Evolutionary conservation across 2,888 invertebrate genomes (phyloP).

Genomic region (Proisotoma minuta): DNA sequence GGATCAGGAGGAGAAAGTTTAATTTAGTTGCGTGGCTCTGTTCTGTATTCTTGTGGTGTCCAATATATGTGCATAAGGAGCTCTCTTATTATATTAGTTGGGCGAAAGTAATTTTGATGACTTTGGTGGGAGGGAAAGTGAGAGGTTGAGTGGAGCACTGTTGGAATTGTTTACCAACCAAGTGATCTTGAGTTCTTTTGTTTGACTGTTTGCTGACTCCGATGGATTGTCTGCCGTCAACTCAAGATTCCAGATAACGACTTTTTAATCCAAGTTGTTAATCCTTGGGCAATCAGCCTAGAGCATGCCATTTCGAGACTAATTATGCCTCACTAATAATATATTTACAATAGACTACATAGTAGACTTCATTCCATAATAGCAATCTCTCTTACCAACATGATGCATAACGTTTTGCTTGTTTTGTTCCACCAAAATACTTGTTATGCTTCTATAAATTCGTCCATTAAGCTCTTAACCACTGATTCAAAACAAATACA

Average conservation of each 20-base stretch:
- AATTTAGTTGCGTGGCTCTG: too few species aligned
- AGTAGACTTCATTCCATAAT: too few species aligned
- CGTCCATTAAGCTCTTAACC: too few species aligned
- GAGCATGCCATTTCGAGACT: slow-evolving; percentile 17
- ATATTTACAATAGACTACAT: too few species aligned
- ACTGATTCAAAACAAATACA: too few species aligned
- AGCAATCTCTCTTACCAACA: too few species aligned
- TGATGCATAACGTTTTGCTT: too few species aligned
- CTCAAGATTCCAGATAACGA: slow-evolving; percentile 20
- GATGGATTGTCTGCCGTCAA: slow-evolving; percentile 20
- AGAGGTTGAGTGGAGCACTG: not conserved
- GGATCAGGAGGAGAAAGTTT: too few species aligned
- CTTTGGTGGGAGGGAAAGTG: slow-evolving; percentile 7
- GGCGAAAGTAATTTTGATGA: slow-evolving; percentile 18
- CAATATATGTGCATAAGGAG: slow-evolving; percentile 3
- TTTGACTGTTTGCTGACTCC: slow-evolving; percentile 20
- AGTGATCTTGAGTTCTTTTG: slow-evolving; percentile 16
- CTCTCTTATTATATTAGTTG: slow-evolving; percentile 3
- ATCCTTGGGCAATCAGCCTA: slow-evolving; percentile 14
- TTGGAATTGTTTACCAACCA: not conserved
- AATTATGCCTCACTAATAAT: too few species aligned
- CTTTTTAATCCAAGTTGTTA: slow-evolving; percentile 19
- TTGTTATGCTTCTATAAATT: too few species aligned
- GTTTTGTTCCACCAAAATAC: too few species aligned
- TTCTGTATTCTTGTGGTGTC: slow-evolving; percentile 11